Percentiles rank a stretch among this genome's conserved stretches.
phyloP scores from a whole-genome alignment of 2,113 vertebrate genomes.

The Synodontis membranacea region DNA sequence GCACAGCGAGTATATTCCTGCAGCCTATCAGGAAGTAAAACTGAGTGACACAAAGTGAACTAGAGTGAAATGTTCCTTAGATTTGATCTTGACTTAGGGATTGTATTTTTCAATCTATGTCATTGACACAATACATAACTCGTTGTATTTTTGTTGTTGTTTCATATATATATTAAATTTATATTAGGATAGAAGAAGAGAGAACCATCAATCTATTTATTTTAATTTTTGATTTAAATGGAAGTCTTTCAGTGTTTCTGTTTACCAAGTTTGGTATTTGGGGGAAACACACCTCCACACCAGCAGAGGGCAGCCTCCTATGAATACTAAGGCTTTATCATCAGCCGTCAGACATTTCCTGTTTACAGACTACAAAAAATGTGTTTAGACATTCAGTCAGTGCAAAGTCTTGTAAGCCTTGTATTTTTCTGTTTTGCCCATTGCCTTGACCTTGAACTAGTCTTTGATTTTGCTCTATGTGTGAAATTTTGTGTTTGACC shows the following conservation, averaged over 20 bases:
- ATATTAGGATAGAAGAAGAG: no score
- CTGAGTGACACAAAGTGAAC: background rate
- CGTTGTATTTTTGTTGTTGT: background rate
- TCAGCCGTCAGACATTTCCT: background rate
- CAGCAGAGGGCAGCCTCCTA: background rate
- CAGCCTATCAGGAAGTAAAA: background rate
- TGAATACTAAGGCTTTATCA: no score
- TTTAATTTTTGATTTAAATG: background rate
- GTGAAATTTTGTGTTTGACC: background rate
- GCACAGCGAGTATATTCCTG: background rate
- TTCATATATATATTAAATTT: no score
- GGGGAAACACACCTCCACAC: background rate
- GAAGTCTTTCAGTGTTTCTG: background rate
- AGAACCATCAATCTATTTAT: background rate
- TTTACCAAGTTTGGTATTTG: background rate
- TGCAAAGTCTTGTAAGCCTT: background rate
- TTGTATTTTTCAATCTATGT: background rate
- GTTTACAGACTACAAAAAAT: background rate
- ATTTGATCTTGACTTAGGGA: background rate
- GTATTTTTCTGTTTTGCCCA: background rate
- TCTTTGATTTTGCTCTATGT: background rate
- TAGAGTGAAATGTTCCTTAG: background rate
- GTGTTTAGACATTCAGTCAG: background rate
- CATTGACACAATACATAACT: background rate
- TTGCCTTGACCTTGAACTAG: background rate